Evolutionary conservation across 2,113 vertebrate species (phyloP).

Genomic region (Phyllostomus discolor): DNA sequence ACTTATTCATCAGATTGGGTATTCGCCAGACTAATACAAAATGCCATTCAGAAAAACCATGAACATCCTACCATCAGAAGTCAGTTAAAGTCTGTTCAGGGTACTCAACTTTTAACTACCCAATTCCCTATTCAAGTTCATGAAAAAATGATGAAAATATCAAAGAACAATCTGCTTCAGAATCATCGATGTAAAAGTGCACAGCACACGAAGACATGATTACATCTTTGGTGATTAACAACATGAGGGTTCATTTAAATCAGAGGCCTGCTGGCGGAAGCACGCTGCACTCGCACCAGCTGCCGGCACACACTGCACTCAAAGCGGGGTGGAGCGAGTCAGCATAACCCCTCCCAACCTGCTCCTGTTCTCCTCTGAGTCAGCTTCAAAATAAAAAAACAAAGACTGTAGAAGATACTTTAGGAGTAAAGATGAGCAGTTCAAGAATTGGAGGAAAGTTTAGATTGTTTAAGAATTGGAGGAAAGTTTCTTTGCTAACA

Average conservation of each 20-base stretch:
- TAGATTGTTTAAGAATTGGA: too few relatives aligned
- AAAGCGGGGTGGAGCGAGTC: neutral
- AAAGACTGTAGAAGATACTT: neutral
- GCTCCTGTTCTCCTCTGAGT: neutral
- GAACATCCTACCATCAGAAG: neutral
- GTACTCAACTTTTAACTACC: neutral
- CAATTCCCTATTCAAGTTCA: neutral
- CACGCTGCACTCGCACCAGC: neutral
- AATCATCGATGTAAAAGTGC: neutral
- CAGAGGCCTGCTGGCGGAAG: neutral
- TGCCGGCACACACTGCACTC: neutral
- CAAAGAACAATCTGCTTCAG: conserved; percentile 37
- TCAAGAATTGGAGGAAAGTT: neutral
- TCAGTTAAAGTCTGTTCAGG: neutral
- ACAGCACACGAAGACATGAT: neutral
- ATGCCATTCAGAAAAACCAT: neutral
- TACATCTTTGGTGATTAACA: conserved; percentile 23
- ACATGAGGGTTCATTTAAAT: conserved; percentile 27
- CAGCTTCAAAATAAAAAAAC: too few relatives aligned
- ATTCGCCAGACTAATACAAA: neutral
- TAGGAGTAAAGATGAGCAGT: neutral
- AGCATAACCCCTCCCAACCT: neutral
- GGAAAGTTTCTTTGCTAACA: neutral
- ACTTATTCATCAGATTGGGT: neutral
- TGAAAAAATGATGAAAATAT: conserved; percentile 34